A percentile compares a stretch with the other conserved stretches of the same genome.
Evolutionary conservation across 2,113 vertebrate genomes (phyloP).

Genomic region (Campylomormyrus numenius): DNA sequence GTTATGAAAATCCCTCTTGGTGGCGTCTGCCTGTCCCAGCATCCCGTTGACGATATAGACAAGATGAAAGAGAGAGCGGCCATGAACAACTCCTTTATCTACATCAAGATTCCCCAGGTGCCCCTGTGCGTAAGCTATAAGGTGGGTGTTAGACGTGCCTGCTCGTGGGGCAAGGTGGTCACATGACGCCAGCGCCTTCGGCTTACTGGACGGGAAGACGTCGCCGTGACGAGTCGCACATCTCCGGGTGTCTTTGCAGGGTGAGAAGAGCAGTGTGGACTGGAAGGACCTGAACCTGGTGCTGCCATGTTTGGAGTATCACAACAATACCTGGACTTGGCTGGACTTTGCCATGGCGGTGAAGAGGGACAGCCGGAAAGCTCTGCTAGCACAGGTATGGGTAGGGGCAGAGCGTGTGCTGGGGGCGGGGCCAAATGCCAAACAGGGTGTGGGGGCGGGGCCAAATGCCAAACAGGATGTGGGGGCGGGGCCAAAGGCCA

Average conservation of each 20-base stretch:
- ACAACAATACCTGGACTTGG: conserved; percentile 99
- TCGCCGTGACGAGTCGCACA: not conserved
- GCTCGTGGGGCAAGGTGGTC: not conserved
- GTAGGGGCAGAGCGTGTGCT: not conserved
- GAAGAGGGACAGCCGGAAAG: conserved; percentile 95
- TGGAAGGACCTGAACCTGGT: conserved; percentile 96
- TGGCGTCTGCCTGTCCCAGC: conserved; percentile 52
- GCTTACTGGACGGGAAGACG: not conserved
- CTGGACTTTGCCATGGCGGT: conserved; percentile 98
- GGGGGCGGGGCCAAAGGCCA: not conserved
- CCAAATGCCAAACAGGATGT: too few relatives aligned
- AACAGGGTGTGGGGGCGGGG: too few relatives aligned
- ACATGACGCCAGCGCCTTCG: not conserved
- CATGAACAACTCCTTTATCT: conserved; percentile 99
- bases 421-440: not conserved
- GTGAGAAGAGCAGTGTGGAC: conserved; percentile 95
- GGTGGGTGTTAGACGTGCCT: conserved; percentile 57
- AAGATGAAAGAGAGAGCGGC: conserved; percentile 98
- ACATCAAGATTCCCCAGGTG: conserved; percentile 98
- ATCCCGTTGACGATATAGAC: conserved; percentile 94
- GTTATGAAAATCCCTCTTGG: not conserved
- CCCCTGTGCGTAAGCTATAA: conserved; percentile 97
- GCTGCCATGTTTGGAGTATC: conserved; percentile 91
- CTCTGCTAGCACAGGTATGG: conserved; percentile 89
- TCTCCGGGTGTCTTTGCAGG: conserved; percentile 50